These are phyloP conservation scores for Picus viridis DNA, from an alignment of 2,797 vertebrate genomes.

Conservation along the genomic window DNA sequence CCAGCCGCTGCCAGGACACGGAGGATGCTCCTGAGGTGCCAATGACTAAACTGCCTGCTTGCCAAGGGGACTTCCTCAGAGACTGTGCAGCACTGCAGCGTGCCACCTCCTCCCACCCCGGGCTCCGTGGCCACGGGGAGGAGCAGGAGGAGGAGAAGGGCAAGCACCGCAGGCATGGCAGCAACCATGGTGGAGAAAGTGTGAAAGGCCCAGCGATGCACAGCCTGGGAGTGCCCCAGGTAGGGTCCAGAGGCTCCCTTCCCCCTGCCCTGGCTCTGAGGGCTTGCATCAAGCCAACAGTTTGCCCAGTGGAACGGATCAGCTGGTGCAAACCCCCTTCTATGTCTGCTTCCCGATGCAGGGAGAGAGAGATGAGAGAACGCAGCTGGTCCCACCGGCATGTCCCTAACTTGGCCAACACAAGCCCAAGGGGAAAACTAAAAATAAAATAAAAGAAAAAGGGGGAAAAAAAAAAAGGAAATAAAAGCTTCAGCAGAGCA, in stretches of 20 bases:
- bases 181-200: background rate
- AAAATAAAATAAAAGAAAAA: background rate
- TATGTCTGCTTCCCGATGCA: background rate
- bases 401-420: background rate
- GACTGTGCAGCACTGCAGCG: background rate
- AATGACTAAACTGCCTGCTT: background rate
- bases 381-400: background rate
- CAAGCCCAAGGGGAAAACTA: background rate
- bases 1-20: background rate
- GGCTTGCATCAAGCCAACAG: slow-evolving; percentile 29
- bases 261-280: background rate
- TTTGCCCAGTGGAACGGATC: background rate
- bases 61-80: background rate
- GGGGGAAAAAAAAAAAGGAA: too few relatives aligned
- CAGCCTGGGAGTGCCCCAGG: background rate
- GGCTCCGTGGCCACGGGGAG: background rate
- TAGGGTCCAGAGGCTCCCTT: background rate
- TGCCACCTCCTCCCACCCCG: background rate
- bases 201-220: background rate
- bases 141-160: background rate
- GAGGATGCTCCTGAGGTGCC: slow-evolving; percentile 16
- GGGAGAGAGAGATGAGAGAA: background rate
- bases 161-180: background rate
- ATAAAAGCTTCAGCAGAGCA: background rate
- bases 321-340: background rate